A percentile compares a stretch with the other conserved stretches of the same genome.
phyloP scores from a whole-genome alignment of 2,113 vertebrate genomes.

The Poecilia latipinna region DNA sequence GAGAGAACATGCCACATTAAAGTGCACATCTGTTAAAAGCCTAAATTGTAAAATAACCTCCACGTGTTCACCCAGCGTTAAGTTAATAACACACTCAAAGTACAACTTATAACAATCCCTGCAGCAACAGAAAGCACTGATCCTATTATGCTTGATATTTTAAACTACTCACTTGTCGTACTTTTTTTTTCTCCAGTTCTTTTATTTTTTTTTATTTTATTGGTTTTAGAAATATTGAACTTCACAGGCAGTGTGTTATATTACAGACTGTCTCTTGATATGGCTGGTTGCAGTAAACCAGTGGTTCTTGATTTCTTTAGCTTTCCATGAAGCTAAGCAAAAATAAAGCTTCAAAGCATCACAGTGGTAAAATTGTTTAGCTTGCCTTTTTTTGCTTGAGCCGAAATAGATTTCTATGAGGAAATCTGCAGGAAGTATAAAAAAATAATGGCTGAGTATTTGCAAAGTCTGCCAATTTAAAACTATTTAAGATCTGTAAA shows the following conservation, averaged over 20 bases:
- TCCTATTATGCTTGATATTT: slow-evolving; percentile 27
- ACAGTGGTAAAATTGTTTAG: slow-evolving; percentile 19
- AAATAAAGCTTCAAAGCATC: neutral
- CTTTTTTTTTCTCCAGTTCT: neutral
- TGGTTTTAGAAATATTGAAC: slow-evolving; percentile 5
- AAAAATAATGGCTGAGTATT: too few species aligned
- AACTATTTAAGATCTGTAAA: too few species aligned
- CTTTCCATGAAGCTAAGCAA: too few species aligned
- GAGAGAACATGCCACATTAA: slow-evolving; percentile 83
- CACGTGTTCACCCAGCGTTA: slow-evolving; percentile 46
- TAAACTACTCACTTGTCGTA: slow-evolving; percentile 6
- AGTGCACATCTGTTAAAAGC: slow-evolving; percentile 79
- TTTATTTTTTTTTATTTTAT: neutral
- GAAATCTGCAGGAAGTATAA: too few species aligned
- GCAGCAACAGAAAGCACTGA: slow-evolving; percentile 19
- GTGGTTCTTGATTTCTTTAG: neutral
- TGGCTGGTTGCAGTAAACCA: slow-evolving; percentile 6
- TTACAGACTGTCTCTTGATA: neutral
- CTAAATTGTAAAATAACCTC: slow-evolving; percentile 66
- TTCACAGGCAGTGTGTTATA: neutral
- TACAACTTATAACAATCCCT: slow-evolving; percentile 23
- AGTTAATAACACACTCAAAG: slow-evolving; percentile 61
- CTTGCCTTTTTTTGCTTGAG: too few species aligned
- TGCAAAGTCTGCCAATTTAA: too few species aligned
- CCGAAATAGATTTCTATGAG: too few species aligned